Percentiles rank a stretch among this genome's conserved stretches.
Evolutionary conservation across 2,797 vertebrate genomes (phyloP).

Genomic region (Lepilemur ruficaudatus): DNA sequence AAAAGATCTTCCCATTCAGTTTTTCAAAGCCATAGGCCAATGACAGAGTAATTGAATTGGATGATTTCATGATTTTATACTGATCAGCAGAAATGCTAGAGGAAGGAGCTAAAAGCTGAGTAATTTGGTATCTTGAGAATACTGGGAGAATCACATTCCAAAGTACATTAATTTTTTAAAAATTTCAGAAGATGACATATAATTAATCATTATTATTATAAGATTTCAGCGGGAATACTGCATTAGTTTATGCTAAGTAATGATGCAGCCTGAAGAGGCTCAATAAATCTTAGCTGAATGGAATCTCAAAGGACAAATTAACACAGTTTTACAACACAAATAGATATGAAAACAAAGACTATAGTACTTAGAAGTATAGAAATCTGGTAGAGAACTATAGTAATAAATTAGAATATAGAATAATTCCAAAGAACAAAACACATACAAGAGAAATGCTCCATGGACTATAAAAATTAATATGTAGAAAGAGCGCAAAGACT

Average conservation of each 20-base stretch:
- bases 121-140: constrained; percentile 2
- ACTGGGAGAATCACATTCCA: constrained; percentile 49
- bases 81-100: constrained; percentile 22
- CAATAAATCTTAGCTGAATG: constrained; percentile 70
- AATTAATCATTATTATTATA: constrained; percentile 67
- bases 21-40: not conserved
- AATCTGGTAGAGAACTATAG: not conserved
- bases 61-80: constrained; percentile 43
- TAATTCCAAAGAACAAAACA: constrained; percentile 1
- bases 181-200: constrained; percentile 53
- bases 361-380: not conserved
- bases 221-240: constrained; percentile 55
- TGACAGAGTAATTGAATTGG: not conserved
- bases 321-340: constrained; percentile 67
- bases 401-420: not conserved
- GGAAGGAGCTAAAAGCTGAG: constrained; percentile 1
- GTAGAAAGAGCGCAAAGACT: not conserved
- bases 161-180: constrained; percentile 55
- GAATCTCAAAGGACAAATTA: constrained; percentile 71
- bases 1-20: not conserved
- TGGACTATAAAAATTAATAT: not conserved
- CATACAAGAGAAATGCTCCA: not conserved
- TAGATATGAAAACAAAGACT: constrained; percentile 24
- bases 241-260: constrained; percentile 64
- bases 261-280: constrained; percentile 47